Evolutionary conservation across 30 jellyfish, hydroid and myxozoan species (phyloP).

Genomic region (Chironex yamaguchii): DNA sequence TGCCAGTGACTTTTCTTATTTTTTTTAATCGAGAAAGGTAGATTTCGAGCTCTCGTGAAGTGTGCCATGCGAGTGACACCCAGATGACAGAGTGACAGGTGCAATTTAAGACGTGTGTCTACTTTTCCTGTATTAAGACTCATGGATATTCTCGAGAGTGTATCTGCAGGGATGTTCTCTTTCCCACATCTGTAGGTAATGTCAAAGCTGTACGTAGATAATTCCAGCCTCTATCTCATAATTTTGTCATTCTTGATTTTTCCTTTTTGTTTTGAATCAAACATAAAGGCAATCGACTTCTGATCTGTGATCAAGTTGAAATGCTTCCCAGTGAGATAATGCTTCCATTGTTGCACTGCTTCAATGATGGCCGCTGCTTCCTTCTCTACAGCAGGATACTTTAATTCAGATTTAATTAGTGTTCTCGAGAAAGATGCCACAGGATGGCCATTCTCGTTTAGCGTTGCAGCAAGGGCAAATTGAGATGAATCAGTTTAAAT

Average conservation of each 20-base stretch:
- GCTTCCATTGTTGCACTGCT: background rate
- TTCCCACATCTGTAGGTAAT: constrained; percentile 29
- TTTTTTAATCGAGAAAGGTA: constrained; percentile 27
- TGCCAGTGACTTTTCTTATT: background rate
- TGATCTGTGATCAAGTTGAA: no score
- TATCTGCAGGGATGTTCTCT: constrained; percentile 47
- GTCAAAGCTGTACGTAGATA: constrained; percentile 46
- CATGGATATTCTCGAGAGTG: constrained; percentile 37
- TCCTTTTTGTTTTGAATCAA: constrained; percentile 8
- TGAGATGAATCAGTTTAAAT: no score
- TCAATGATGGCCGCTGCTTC: no score
- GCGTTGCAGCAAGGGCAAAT: constrained; percentile 14
- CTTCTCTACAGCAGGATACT: background rate
- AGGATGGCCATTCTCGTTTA: background rate
- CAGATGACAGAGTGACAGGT: constrained; percentile 30
- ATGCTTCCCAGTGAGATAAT: background rate
- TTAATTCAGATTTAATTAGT: background rate
- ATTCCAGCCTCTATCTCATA: constrained; percentile 35
- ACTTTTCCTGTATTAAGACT: constrained; percentile 9
- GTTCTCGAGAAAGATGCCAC: constrained; percentile 1
- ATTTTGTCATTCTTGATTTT: constrained; percentile 55
- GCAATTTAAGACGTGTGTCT: background rate
- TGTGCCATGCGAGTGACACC: constrained; percentile 64
- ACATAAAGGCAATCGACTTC: background rate
- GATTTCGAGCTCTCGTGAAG: constrained; percentile 17